A percentile compares a stretch with the other conserved stretches of the same genome.
These are phyloP conservation scores for Ictalurus punctatus DNA, from an alignment of 2,113 vertebrate species.

Conservation along the genomic window DNA sequence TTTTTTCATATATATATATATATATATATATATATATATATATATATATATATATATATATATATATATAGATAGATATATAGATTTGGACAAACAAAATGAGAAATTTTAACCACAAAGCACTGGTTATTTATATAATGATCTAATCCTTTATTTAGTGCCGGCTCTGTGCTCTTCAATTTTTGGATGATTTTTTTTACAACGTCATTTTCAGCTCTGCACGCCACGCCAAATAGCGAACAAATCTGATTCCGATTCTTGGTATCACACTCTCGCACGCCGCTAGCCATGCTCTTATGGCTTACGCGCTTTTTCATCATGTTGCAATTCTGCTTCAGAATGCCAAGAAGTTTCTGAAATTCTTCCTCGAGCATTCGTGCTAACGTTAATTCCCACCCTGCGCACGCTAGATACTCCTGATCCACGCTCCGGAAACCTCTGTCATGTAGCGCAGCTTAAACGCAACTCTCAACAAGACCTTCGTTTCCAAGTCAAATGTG, in stretches of 20 bases:
- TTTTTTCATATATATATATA: too few species aligned
- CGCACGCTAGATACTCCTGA: not conserved
- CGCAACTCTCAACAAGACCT: not conserved
- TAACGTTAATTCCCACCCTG: not conserved
- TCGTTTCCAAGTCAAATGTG: slow-evolving; percentile 2
- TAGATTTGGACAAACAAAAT: too few species aligned
- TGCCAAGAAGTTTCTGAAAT: not conserved
- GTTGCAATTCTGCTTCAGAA: not conserved
- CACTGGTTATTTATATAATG: not conserved
- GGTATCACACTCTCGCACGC: not conserved
- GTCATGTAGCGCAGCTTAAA: not conserved
- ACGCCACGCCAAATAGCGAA: not conserved
- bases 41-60: too few species aligned
- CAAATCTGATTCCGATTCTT: not conserved
- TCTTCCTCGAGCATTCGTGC: not conserved
- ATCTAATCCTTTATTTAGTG: too few species aligned
- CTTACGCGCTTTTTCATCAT: not conserved
- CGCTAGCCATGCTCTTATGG: not conserved
- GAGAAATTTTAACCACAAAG: not conserved
- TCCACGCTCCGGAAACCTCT: not conserved
- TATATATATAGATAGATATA: too few species aligned
- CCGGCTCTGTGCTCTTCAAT: not conserved
- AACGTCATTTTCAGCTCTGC: too few species aligned
- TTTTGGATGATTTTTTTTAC: not conserved
- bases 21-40: too few species aligned